phyloP scores from a whole-genome alignment of 2,888 invertebrate genomes.

The Synanthedon vespiformis region DNA sequence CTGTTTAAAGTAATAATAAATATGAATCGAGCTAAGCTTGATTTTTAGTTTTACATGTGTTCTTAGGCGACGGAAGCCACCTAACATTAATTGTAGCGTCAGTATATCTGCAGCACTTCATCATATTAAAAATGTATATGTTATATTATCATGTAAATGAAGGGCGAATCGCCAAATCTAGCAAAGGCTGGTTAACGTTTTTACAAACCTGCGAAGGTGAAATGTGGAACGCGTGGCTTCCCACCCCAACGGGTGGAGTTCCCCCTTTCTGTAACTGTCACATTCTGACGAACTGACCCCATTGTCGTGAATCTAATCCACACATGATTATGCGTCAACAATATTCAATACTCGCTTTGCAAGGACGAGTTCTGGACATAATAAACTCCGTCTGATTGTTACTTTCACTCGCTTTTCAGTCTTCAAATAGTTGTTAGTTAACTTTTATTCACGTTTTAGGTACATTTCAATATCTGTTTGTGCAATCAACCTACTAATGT shows the following conservation, averaged over 20 bases:
- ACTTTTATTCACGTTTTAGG: slow-evolving; percentile 21
- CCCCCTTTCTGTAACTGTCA: slow-evolving; percentile 41
- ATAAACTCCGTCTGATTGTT: slow-evolving; percentile 39
- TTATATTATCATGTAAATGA: too few species aligned
- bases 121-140: too few species aligned
- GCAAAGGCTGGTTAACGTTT: too few species aligned
- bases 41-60: too few species aligned
- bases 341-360: slow-evolving; percentile 34
- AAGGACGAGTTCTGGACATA: slow-evolving; percentile 55
- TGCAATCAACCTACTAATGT: too few species aligned
- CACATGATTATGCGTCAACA: slow-evolving; percentile 53
- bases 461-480: slow-evolving; percentile 14
- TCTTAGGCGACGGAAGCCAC: too few species aligned
- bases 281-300: slow-evolving; percentile 41
- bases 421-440: slow-evolving; percentile 21
- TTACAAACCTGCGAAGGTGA: slow-evolving; percentile 12
- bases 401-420: slow-evolving; percentile 38
- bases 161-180: too few species aligned
- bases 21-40: too few species aligned
- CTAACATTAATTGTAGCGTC: too few species aligned
- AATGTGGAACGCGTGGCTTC: slow-evolving; percentile 19
- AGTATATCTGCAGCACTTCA: too few species aligned
- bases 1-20: too few species aligned
- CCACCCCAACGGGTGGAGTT: slow-evolving; percentile 19
- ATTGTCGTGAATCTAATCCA: slow-evolving; percentile 50